Base-by-base conservation (phyloP, 2,888 invertebrate genomes). In the Miltochrista miniata region DNA sequence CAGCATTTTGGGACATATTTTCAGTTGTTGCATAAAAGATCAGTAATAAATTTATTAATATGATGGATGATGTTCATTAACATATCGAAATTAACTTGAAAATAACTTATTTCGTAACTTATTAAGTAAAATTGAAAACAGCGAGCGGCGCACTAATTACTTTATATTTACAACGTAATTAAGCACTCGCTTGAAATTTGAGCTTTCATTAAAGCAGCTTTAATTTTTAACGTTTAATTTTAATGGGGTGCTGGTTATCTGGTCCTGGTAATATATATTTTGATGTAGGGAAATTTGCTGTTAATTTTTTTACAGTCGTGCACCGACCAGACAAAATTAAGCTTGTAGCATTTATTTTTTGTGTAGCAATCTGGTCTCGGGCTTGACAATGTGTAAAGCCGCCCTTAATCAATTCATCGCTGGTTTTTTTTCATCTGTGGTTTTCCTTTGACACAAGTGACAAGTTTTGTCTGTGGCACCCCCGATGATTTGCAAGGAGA, bases 221-320 rank as follows among this genome's bases (percentile, higher is more conserved):
- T 31, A 44, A 67, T 70, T 66, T 74, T 71, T 67, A 46, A 42
- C 51, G 59, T 59, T 69, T 67, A 65, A 61, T 61, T 66, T 66
- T 59, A 61, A 63, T 64, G 49, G 47, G 35, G 33, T 52, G 47
- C 48, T 42, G 42, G 51, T 24, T 24, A 24, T 2, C 18, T 47
- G 48, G 29, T 48, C 39, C 42, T 48, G 12, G 46, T 44, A 29
- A 15, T 33, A 51, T 33, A 51, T 38, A 56, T 10, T 54, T 59
- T 39, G 15, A 13, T 18, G 41, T 41, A 11, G 18, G 37, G 34
- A 24, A 43, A 53, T 48, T 45, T 40, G 40, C 29, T 11, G 41
- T 9, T 10, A 7, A 7, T 41, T 30, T 41, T 51, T 51, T 43
- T 10, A 33, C 30, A 37, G 15, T 18, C 36, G 31, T 36, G 7